Base-by-base conservation (phyloP, 23 tunicate genomes). In the Styela plicata region DNA sequence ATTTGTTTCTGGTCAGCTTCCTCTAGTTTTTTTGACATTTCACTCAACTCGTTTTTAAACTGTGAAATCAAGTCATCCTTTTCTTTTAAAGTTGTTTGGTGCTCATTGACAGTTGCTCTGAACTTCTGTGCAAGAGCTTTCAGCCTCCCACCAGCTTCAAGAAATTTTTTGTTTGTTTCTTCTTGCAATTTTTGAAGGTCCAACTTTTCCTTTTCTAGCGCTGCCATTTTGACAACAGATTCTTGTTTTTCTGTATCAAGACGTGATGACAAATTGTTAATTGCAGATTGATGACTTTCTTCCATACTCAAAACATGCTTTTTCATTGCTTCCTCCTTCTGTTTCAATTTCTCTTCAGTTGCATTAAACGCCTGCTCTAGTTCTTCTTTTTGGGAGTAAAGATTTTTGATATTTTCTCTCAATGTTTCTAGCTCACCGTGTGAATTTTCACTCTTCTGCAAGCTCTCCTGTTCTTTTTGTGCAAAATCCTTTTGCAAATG, bases 131-230 rank as follows among this genome's bases (percentile, higher is more conserved):
- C 81, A 0, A 76, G 64, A 21, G 66, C 81, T 53, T 76, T 76
- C 0, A 76, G 26, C 13, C 81, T 24, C 10, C 81, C 81, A 21
- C 31, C 81, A 36, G 81, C 81, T 76, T 76, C 81, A 22, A 76
- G 31, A 52, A 76, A 76, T 76, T 76, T 76, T n/a, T 76, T 36
- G 16, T 76, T 53, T 20, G 66, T 76, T 24, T 1, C 63, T 53
- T 76, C 66, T 25, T 36, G 33, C 65, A 44, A 36, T 44, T 76
- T 76, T 30, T 76, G 66, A 0, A 53, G 25, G 44, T 44, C 81
- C 64, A 27, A 25, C 44, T 76, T 52, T 13, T 36, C 81, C 27
- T 76, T 76, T 57, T 76, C 81, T 23, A 76, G 0, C 7, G 3
- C 7, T 13, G 66, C 81, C 7, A 76, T 24, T 76, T 76, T 36